Conservation (phyloP, 2,888 invertebrate genomes). For the Malachius bipustulatus region DNA sequence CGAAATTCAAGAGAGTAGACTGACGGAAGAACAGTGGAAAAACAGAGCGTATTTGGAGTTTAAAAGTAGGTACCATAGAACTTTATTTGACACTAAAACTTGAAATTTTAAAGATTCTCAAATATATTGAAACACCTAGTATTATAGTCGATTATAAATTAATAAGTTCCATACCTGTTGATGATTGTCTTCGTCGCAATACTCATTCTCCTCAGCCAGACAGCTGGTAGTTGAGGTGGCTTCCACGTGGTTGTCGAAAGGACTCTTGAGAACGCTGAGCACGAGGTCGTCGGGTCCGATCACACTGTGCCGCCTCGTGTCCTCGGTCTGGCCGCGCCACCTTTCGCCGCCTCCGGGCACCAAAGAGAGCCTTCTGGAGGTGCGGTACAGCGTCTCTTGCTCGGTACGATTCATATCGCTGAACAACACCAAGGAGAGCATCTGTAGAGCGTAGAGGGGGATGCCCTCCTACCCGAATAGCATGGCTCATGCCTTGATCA, state of each 20-base stretch:
- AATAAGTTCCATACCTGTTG: no score
- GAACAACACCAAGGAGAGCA: conserved; percentile 39
- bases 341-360: conserved; percentile 29
- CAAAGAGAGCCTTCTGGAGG: conserved; percentile 46
- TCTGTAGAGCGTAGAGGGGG: no score
- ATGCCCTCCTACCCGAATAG: no score
- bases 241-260: conserved; percentile 39
- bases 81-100: no score
- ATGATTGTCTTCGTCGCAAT: conserved; percentile 4
- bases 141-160: no score
- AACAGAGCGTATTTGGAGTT: no score
- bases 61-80: no score
- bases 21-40: no score
- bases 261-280: conserved; percentile 48
- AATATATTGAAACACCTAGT: no score
- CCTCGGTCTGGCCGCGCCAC: conserved; percentile 18
- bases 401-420: conserved; percentile 50
- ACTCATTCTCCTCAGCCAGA: conserved; percentile 25
- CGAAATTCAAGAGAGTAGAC: no score
- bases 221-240: conserved; percentile 31
- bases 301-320: conserved; percentile 13
- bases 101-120: no score
- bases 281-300: conserved; percentile 40
- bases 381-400: conserved; percentile 49
- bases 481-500: no score